These are phyloP conservation scores for Philonicus albiceps DNA, from an alignment of 2,888 invertebrate genomes.

Conservation along the genomic window DNA sequence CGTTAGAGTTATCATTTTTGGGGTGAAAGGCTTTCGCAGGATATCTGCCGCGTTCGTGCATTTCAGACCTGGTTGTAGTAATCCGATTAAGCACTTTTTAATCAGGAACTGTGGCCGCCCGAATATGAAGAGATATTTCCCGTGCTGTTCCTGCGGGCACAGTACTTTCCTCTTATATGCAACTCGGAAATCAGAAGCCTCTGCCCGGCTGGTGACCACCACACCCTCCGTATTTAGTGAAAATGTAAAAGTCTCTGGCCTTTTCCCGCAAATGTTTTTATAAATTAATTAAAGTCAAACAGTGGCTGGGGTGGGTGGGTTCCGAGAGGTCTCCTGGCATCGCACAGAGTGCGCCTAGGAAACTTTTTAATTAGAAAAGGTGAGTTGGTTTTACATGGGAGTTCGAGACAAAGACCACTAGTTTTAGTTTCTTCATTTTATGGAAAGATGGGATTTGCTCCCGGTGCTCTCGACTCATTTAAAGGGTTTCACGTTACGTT, in stretches of 20 bases:
- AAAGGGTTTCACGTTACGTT: background rate
- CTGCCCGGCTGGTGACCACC: background rate
- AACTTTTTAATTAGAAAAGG: background rate
- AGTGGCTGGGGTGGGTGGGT: background rate
- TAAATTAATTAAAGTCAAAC: constrained; percentile 15
- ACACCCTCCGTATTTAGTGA: background rate
- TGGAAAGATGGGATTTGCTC: background rate
- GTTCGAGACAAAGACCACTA: background rate
- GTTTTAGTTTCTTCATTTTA: background rate
- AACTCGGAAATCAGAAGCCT: background rate
- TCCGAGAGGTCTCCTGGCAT: background rate
- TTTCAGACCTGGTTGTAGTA: background rate
- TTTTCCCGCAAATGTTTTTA: background rate
- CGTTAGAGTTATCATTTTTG: background rate
- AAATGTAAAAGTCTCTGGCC: background rate
- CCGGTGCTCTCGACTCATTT: background rate
- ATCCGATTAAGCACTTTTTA: background rate
- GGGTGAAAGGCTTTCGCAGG: background rate
- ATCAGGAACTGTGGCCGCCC: background rate
- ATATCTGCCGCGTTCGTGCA: background rate
- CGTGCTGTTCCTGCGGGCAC: background rate
- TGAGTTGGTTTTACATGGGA: background rate
- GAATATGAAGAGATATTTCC: background rate
- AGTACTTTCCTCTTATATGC: background rate
- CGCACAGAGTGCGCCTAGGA: background rate